These are phyloP conservation scores for Xyrichtys novacula DNA, from an alignment of 2,797 vertebrate species.

Conservation along the genomic window DNA sequence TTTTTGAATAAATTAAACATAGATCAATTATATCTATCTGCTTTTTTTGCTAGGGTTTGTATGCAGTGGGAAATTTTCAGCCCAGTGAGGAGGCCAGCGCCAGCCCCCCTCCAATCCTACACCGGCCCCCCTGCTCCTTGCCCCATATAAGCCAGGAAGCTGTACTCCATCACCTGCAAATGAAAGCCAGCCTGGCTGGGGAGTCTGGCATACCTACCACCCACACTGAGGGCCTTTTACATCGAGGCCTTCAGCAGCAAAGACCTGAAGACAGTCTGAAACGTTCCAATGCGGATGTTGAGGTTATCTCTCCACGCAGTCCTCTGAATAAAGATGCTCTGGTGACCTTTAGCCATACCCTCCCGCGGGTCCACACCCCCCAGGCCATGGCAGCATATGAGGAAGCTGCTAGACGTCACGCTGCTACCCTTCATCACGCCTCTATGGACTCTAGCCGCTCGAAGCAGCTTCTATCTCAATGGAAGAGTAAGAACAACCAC, in stretches of 20 bases:
- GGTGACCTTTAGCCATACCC: constrained; percentile 96
- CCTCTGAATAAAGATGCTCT: constrained; percentile 91
- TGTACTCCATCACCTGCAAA: constrained; percentile 87
- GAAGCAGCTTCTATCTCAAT: constrained; percentile 96
- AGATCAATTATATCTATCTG: constrained; percentile 21
- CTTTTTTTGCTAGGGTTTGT: constrained; percentile 88
- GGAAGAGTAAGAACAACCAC: constrained; percentile 95
- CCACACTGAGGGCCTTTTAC: constrained; percentile 89
- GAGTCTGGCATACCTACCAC: constrained; percentile 86
- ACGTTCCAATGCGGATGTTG: constrained; percentile 88
- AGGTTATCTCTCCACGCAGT: constrained; percentile 89
- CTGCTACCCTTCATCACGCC: constrained; percentile 92
- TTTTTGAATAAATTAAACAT: too few relatives aligned
- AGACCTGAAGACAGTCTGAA: constrained; percentile 86
- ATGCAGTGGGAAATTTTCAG: constrained; percentile 97
- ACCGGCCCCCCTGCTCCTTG: constrained; percentile 86
- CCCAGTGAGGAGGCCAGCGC: constrained; percentile 88
- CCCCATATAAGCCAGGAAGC: constrained; percentile 92
- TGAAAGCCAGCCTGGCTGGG: constrained; percentile 87
- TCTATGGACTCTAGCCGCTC: constrained; percentile 96
- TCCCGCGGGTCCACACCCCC: constrained; percentile 93
- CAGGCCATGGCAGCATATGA: constrained; percentile 87
- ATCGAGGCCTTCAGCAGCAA: constrained; percentile 83
- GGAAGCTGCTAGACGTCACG: constrained; percentile 90
- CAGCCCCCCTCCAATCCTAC: constrained; percentile 76